Base-by-base conservation (phyloP, 2,113 vertebrate species). In the Carassius auratus region DNA sequence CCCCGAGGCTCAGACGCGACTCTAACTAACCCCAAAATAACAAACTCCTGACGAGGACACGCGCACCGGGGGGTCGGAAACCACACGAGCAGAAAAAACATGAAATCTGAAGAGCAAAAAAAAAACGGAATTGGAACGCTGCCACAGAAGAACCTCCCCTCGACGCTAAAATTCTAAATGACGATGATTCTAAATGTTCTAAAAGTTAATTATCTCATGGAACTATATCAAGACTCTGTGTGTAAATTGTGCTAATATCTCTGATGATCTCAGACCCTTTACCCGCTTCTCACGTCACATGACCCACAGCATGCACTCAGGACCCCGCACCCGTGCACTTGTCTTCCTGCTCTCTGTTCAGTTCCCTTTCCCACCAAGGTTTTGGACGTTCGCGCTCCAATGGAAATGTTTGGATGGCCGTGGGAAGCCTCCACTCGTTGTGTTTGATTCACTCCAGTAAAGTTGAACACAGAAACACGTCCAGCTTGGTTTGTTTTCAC, bases 1-100 rank as follows among this genome's bases (percentile, higher is more conserved):
- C 66, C 98, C 98, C 0, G 98, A 99, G 94, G 98, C 98, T 83
- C 98, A 99, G 93, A 95, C 95, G 76, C 94, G 95, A 88, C 95
- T 95, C 89, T 95, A 93, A 95, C 90, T 88, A 80, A 79, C 8
- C 17, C 14, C 57, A 0, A 33, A 19, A 19, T 3, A 14, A 55
- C 50, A 71, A 61, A 77, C 76, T 62, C 71, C 69, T 81, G 66
- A 21, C 15, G 42, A 45, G 38, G 82, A 64, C 82, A 48, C 36
- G 4, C 69, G 21, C 17, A 19, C 13, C 50, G 3, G 5, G 36
- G 5, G 36, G 52, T 10, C 14, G 19, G 26, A 69, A 14, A 52
- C n/a, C 30, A 57, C 30, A 57, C 13, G 1, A 77, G 50, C 42
- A 50, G 71, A 76, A n/a, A 12, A 21, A 15, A 7, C 52, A 38